These are phyloP conservation scores for Heliconius sara DNA, from an alignment of 2,888 invertebrate genomes.

Conservation along the genomic window DNA sequence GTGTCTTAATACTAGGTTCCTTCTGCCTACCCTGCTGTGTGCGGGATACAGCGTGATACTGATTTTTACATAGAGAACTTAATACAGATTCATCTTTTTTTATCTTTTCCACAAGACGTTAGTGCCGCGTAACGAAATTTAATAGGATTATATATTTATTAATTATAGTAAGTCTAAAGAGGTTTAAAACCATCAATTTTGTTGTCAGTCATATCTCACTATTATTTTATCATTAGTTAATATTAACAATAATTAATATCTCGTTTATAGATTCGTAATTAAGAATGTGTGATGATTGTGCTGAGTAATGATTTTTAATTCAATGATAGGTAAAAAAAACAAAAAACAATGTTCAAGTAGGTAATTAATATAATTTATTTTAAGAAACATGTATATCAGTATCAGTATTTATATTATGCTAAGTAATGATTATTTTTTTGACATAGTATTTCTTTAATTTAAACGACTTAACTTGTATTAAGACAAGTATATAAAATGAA, in stretches of 20 bases:
- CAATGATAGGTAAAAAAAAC: not conserved
- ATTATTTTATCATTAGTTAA: not conserved
- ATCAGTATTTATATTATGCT: not conserved
- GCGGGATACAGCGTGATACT: too few relatives aligned
- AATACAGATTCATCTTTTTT: too few relatives aligned
- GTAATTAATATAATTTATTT: not conserved
- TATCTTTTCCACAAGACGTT: too few relatives aligned
- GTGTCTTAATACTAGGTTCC: too few relatives aligned
- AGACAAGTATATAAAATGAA: not conserved
- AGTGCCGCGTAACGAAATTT: not conserved
- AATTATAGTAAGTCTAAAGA: not conserved
- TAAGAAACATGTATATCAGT: not conserved
- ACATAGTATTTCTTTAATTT: not conserved
- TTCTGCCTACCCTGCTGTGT: too few relatives aligned
- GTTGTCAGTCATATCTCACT: not conserved
- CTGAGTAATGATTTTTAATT: not conserved
- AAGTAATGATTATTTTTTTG: not conserved
- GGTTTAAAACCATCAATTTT: not conserved
- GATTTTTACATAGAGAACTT: too few relatives aligned
- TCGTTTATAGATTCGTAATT: not conserved
- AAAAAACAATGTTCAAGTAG: not conserved
- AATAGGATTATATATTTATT: not conserved
- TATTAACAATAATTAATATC: not conserved
- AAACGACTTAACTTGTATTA: not conserved
- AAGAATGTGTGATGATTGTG: not conserved